phyloP scores from a whole-genome alignment of 2,113 vertebrate species.

The Bettongia penicillata region DNA sequence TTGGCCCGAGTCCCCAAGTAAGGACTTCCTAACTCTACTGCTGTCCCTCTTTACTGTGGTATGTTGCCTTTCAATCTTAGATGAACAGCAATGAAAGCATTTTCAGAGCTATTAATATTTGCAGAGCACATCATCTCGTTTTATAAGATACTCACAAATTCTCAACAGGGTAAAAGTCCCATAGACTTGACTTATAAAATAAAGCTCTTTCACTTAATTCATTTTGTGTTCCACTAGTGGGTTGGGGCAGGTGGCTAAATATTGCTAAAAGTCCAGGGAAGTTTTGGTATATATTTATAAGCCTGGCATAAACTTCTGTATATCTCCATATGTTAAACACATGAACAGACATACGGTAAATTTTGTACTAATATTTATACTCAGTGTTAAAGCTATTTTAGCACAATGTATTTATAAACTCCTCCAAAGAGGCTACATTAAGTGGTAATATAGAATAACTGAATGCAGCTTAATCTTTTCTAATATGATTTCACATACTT shows the following conservation, averaged over 20 bases:
- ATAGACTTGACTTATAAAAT: not conserved
- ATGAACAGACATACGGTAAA: not conserved
- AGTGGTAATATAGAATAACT: not conserved
- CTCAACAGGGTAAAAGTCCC: not conserved
- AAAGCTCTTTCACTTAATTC: constrained; percentile 32
- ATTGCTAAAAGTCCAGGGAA: constrained; percentile 10
- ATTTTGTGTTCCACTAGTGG: constrained; percentile 4
- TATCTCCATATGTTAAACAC: constrained; percentile 9
- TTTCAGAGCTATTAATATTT: not conserved
- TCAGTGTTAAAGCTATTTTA: not conserved
- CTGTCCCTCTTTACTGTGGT: not conserved
- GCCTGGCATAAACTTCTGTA: not conserved
- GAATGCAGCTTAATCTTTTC: not conserved
- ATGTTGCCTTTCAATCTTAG: not conserved
- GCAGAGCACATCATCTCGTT: not conserved
- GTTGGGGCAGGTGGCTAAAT: not conserved
- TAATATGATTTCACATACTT: not conserved
- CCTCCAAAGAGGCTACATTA: not conserved
- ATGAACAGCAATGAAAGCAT: not conserved
- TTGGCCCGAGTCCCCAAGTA: not conserved
- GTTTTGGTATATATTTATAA: constrained; percentile 13
- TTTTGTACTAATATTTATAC: not conserved
- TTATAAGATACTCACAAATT: not conserved
- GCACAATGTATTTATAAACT: not conserved
- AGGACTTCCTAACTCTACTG: not conserved